Evolutionary conservation across 2,888 invertebrate species (phyloP).

Genomic region (Patella ulyssiponensis): DNA sequence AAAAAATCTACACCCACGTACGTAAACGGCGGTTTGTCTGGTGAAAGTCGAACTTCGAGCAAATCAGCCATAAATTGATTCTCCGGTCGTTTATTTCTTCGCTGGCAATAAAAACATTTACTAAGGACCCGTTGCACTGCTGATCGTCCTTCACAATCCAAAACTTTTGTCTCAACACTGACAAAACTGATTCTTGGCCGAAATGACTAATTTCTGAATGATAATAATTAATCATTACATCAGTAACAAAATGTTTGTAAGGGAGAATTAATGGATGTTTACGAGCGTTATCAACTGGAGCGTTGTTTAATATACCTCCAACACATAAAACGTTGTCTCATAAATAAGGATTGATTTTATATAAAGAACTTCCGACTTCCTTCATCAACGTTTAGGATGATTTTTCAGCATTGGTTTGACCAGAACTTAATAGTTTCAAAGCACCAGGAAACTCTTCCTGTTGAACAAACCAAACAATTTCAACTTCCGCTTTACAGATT

Average conservation of each 20-base stretch:
- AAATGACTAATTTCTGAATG: neutral
- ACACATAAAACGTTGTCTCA: neutral
- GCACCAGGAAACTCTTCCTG: neutral
- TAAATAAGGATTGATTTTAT: no score
- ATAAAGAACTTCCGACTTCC: no score
- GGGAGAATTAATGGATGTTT: neutral
- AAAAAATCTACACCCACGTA: conserved; percentile 28
- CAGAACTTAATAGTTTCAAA: neutral
- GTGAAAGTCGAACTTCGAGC: conserved; percentile 16
- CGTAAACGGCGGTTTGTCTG: conserved; percentile 31
- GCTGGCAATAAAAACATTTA: neutral
- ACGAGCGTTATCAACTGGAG: neutral
- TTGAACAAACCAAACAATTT: neutral
- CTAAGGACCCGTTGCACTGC: neutral
- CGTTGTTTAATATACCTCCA: neutral
- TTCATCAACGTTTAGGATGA: no score
- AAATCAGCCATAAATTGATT: conserved; percentile 26
- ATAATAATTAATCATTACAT: neutral
- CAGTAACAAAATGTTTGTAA: neutral
- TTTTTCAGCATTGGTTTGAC: no score
- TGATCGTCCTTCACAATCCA: neutral
- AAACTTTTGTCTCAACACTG: neutral
- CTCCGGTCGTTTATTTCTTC: neutral
- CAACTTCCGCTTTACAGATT: neutral
- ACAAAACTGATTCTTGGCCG: neutral